Conservation (phyloP, 2,797 vertebrate genomes). For the Pseudochirops cupreus region DNA sequence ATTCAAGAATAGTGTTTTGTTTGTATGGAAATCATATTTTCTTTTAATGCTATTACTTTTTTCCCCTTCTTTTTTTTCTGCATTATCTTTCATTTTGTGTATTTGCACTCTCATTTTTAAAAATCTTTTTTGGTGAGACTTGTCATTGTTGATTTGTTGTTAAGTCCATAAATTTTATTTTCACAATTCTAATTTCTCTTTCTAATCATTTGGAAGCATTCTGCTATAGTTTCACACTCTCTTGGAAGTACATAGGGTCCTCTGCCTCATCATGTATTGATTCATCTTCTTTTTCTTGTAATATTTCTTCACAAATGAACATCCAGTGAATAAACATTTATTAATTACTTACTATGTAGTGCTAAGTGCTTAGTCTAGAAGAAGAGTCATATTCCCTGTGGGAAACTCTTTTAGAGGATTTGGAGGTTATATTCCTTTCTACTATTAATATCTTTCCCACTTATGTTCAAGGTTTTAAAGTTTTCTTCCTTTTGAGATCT, state of each 20-base stretch:
- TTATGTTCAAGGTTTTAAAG: too few species aligned
- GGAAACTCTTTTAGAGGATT: neutral
- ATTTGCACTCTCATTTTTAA: neutral
- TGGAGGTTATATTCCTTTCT: neutral
- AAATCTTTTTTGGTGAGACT: neutral
- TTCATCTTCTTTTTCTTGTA: neutral
- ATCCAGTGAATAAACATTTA: neutral
- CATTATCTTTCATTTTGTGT: neutral
- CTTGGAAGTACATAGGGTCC: too few species aligned
- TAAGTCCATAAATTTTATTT: neutral
- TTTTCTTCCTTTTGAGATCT: too few species aligned
- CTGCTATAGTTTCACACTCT: neutral
- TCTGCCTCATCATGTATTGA: neutral
- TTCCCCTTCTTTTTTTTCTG: neutral
- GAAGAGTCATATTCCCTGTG: neutral
- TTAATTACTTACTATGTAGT: neutral
- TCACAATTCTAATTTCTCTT: neutral
- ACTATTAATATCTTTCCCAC: neutral
- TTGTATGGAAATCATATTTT: neutral
- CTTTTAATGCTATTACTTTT: neutral
- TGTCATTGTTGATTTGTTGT: neutral
- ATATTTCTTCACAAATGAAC: neutral
- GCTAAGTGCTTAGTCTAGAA: neutral
- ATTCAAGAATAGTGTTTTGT: neutral
- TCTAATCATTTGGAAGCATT: neutral